Conservation (phyloP, 2,797 vertebrate genomes). For the Sciurus vulgaris region DNA sequence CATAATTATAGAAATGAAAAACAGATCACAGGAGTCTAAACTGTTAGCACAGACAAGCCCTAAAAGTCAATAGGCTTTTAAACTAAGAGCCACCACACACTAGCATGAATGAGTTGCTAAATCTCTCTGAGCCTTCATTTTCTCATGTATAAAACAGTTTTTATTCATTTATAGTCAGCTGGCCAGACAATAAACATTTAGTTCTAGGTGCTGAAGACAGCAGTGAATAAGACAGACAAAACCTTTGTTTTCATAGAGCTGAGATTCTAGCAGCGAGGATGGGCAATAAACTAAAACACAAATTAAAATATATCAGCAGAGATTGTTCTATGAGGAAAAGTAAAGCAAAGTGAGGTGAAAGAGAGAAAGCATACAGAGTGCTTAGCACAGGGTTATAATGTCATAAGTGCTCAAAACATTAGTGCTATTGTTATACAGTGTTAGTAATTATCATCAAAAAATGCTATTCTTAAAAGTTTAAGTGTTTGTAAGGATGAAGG, state of each 20-base stretch:
- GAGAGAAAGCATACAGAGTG: neutral
- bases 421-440: neutral
- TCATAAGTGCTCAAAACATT: neutral
- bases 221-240: neutral
- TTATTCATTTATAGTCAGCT: slow-evolving; percentile 21
- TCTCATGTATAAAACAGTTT: slow-evolving; percentile 10
- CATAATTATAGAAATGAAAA: slow-evolving; percentile 51
- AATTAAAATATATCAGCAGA: neutral
- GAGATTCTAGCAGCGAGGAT: neutral
- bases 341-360: slow-evolving; percentile 46
- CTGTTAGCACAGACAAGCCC: neutral
- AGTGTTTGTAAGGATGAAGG: neutral
- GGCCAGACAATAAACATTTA: slow-evolving; percentile 25
- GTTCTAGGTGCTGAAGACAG: neutral
- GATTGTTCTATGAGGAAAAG: neutral
- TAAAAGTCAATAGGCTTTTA: slow-evolving; percentile 11
- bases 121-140: slow-evolving; percentile 34
- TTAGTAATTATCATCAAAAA: neutral
- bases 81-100: neutral
- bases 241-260: neutral
- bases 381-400: neutral
- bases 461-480: slow-evolving; percentile 1
- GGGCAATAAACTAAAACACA: neutral
- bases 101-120: neutral
- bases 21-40: neutral